Conservation (phyloP, 1,140 invertebrate species). For the Psix sp. region DNA sequence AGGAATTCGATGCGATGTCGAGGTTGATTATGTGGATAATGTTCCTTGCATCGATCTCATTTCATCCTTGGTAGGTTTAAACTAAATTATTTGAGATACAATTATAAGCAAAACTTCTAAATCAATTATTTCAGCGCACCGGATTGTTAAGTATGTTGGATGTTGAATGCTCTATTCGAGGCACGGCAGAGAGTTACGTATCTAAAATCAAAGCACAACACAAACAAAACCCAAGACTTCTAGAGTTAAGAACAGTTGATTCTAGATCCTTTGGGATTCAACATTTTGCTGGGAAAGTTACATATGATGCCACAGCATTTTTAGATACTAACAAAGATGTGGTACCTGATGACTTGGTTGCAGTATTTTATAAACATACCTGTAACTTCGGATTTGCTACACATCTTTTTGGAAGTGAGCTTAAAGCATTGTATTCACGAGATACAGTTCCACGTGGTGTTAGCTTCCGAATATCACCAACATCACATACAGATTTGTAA, state of each 20-base stretch:
- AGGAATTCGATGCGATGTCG: conserved; percentile 92
- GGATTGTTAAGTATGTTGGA: conserved; percentile 94
- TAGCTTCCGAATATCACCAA: conserved; percentile 93
- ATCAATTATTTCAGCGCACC: conserved; percentile 80
- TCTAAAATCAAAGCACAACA: conserved; percentile 91
- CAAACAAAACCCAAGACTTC: conserved; percentile 85
- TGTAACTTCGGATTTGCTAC: conserved; percentile 97
- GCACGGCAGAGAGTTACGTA: conserved; percentile 91
- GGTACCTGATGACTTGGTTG: conserved; percentile 93
- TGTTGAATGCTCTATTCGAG: conserved; percentile 92
- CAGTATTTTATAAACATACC: conserved; percentile 93
- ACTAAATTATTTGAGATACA: too few species aligned
- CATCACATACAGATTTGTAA: conserved; percentile 89
- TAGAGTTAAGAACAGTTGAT: conserved; percentile 85
- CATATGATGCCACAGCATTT: conserved; percentile 93
- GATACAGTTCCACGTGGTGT: conserved; percentile 89
- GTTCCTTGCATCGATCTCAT: conserved; percentile 97
- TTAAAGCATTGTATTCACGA: conserved; percentile 89
- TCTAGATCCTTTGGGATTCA: conserved; percentile 92
- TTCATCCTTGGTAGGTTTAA: conserved; percentile 86
- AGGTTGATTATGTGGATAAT: conserved; percentile 96
- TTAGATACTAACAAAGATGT: conserved; percentile 90
- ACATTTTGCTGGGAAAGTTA: conserved; percentile 92
- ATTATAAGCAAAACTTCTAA: background rate
- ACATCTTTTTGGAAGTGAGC: conserved; percentile 93